Conservation (phyloP, 1,140 invertebrate species). For the Doryteuthis pealeii region DNA sequence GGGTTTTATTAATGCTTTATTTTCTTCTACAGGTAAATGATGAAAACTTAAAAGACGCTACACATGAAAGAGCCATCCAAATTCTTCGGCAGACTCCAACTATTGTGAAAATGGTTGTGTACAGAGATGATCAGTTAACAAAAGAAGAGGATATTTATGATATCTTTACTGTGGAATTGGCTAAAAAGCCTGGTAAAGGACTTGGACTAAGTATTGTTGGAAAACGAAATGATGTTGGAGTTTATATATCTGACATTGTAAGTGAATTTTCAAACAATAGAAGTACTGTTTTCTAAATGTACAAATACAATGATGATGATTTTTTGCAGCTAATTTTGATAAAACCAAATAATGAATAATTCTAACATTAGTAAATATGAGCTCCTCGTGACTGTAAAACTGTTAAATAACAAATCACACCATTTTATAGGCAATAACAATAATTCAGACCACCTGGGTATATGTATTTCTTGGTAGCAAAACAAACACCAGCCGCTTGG, state of each 20-base stretch:
- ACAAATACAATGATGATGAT: no score
- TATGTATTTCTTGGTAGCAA: no score
- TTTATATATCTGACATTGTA: slow-evolving; percentile 94
- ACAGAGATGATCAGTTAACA: slow-evolving; percentile 69
- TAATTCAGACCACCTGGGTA: no score
- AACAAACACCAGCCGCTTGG: no score
- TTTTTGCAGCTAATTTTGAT: no score
- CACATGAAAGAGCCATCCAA: slow-evolving; percentile 76
- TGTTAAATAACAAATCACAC: no score
- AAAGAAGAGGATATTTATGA: slow-evolving; percentile 73
- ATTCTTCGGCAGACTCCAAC: slow-evolving; percentile 64
- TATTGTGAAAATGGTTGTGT: slow-evolving; percentile 85
- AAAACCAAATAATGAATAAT: no score
- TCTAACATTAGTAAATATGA: no score
- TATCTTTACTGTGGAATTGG: slow-evolving; percentile 84
- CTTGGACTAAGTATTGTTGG: slow-evolving; percentile 88
- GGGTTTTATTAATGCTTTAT: neutral
- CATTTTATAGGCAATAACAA: no score
- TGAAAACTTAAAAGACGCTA: slow-evolving; percentile 85
- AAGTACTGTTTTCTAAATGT: neutral
- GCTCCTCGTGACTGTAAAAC: no score
- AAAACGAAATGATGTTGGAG: slow-evolving; percentile 82
- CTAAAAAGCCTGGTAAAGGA: slow-evolving; percentile 90
- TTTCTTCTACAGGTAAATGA: slow-evolving; percentile 81
- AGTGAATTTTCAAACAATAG: slow-evolving; percentile 52